phyloP scores from a whole-genome alignment of 2,797 vertebrate genomes.

The Coregonus suidteri region DNA sequence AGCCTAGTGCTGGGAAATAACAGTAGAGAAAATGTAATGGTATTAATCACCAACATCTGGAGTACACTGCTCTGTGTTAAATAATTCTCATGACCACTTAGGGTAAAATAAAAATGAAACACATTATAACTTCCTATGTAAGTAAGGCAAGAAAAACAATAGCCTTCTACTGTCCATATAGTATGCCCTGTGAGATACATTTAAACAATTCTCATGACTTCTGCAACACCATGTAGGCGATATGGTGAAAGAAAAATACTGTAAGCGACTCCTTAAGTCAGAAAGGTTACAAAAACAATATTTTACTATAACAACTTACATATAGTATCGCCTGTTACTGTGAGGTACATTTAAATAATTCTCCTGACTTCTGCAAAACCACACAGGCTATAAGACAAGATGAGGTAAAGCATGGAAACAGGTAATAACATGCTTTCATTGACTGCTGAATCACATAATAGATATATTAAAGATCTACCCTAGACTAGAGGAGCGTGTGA shows the following conservation, averaged over 20 bases:
- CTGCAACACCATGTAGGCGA: background rate
- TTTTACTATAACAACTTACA: no score
- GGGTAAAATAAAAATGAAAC: background rate
- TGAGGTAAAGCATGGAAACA: background rate
- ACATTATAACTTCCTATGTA: background rate
- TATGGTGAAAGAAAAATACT: no score
- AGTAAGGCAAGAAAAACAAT: background rate
- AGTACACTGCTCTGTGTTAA: background rate
- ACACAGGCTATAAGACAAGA: background rate
- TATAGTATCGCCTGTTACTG: no score
- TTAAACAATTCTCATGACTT: background rate
- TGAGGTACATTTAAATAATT: no score
- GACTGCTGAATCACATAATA: background rate
- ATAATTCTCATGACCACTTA: background rate
- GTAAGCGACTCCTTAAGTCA: no score
- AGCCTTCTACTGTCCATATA: background rate
- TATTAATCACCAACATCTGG: no score
- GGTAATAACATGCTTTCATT: background rate
- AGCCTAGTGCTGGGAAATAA: no score
- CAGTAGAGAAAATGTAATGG: no score
- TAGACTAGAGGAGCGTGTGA: background rate
- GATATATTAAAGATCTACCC: background rate
- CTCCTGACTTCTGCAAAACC: no score
- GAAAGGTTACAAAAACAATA: no score
- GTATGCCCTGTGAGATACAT: background rate